Percentiles rank a stretch among this genome's conserved stretches.
Evolutionary conservation across 2,888 invertebrate species (phyloP).

Genomic region (Netelia virgata): DNA sequence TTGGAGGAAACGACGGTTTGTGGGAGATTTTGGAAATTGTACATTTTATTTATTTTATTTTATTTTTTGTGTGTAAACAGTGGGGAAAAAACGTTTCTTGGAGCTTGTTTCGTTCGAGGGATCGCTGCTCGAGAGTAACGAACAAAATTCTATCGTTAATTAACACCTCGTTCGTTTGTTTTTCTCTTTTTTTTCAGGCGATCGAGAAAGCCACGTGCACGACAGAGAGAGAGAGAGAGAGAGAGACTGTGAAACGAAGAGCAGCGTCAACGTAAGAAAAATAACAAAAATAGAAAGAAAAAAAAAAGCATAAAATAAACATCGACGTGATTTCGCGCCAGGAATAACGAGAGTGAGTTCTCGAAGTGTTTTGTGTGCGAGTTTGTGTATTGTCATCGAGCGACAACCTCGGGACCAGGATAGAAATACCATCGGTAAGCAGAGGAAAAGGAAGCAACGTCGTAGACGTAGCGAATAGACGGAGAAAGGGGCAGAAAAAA

Average conservation of each 20-base stretch:
- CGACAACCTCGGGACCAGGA: not conserved
- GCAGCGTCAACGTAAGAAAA: too few relatives aligned
- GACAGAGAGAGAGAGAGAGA: not conserved
- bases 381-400: constrained; percentile 4
- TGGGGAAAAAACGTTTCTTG: too few relatives aligned
- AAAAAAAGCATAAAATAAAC: constrained; percentile 65
- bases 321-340: constrained; percentile 77
- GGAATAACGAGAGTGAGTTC: constrained; percentile 27
- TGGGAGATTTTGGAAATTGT: too few relatives aligned
- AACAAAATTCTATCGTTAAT: not conserved
- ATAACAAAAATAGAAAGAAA: not conserved
- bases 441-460: not conserved
- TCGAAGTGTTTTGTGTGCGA: constrained; percentile 4
- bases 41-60: too few relatives aligned
- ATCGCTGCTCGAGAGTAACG: not conserved
- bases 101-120: not conserved
- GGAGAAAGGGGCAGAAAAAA: constrained; percentile 40
- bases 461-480: not conserved
- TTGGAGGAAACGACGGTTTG: too few relatives aligned
- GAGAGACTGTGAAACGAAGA: not conserved
- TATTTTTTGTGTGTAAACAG: too few relatives aligned
- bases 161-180: not conserved
- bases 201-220: not conserved
- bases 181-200: not conserved
- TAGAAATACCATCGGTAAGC: not conserved